Percentiles rank a stretch among this genome's conserved stretches.
These are phyloP conservation scores for Rhizoglyphus robini DNA, from an alignment of 1,140 invertebrate genomes.

Conservation along the genomic window DNA sequence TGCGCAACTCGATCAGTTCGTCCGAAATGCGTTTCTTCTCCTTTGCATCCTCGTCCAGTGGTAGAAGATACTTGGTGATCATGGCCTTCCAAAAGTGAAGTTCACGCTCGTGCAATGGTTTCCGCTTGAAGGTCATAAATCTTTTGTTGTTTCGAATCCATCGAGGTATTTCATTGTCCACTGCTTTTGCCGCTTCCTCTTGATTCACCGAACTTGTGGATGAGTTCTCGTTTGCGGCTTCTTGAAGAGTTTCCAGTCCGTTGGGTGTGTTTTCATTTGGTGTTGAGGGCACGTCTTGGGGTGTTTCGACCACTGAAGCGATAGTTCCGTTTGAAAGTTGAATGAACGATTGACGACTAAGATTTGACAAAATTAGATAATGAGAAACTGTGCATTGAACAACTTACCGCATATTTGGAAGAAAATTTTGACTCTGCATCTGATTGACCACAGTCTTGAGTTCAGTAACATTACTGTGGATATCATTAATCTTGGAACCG, in stretches of 20 bases:
- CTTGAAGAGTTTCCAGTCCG: background rate
- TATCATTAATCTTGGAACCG: background rate
- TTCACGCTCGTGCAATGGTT: slow-evolving; percentile 59
- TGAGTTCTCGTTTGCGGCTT: background rate
- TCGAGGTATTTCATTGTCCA: slow-evolving; percentile 66
- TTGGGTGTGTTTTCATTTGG: background rate
- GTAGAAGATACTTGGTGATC: background rate
- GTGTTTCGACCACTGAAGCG: background rate
- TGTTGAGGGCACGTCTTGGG: background rate
- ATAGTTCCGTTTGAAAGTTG: background rate
- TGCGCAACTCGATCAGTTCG: background rate
- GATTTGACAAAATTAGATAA: background rate
- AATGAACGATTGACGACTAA: background rate
- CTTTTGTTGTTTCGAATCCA: slow-evolving; percentile 36
- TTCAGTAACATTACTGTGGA: background rate
- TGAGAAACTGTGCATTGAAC: background rate
- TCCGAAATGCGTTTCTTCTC: background rate
- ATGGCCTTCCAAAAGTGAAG: slow-evolving; percentile 31
- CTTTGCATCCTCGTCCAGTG: background rate
- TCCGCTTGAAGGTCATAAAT: slow-evolving; percentile 31
- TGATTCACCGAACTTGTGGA: slow-evolving; percentile 21
- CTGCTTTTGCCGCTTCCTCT: background rate
- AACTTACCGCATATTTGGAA: background rate
- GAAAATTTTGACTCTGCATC: background rate
- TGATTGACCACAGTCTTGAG: background rate